phyloP scores from a whole-genome alignment of 2,888 invertebrate genomes.

The Dorcus parallelipipedus region DNA sequence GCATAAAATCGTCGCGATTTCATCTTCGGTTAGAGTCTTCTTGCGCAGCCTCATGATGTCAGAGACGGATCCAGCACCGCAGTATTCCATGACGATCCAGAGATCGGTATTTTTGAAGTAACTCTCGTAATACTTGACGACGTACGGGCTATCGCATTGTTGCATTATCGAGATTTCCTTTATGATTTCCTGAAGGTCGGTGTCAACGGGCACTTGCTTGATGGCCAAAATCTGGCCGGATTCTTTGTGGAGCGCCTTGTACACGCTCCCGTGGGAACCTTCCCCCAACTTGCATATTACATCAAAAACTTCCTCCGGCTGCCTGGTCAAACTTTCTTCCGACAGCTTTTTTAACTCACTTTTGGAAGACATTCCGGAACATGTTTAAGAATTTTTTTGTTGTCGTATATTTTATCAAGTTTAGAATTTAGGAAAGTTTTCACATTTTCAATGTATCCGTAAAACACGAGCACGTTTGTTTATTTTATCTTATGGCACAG shows the following conservation, averaged over 20 bases:
- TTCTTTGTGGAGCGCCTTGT: slow-evolving; percentile 93
- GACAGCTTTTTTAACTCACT: slow-evolving; percentile 87
- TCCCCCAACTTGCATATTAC: slow-evolving; percentile 95
- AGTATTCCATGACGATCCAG: slow-evolving; percentile 99
- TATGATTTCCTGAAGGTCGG: slow-evolving; percentile 94
- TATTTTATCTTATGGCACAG: too few relatives aligned
- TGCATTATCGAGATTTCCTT: slow-evolving; percentile 99
- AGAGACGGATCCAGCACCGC: slow-evolving; percentile 95
- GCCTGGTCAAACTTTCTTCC: slow-evolving; percentile 87
- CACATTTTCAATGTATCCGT: too few relatives aligned
- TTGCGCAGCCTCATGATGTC: slow-evolving; percentile 94
- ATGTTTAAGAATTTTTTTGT: too few relatives aligned
- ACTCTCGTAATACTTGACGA: slow-evolving; percentile 97
- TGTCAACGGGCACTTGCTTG: slow-evolving; percentile 95
- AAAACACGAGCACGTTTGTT: too few relatives aligned
- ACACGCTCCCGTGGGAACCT: slow-evolving; percentile 94
- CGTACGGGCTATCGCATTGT: slow-evolving; percentile 95
- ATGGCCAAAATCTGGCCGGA: slow-evolving; percentile 89
- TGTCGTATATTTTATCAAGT: too few relatives aligned
- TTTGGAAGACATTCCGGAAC: slow-evolving; percentile 27
- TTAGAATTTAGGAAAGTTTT: too few relatives aligned
- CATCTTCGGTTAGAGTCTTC: slow-evolving; percentile 88
- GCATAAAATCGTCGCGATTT: slow-evolving; percentile 88
- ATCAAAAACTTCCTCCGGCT: slow-evolving; percentile 95
- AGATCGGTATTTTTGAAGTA: slow-evolving; percentile 96